phyloP scores from a whole-genome alignment of 2,888 invertebrate genomes.

The Melanophora roralis region DNA sequence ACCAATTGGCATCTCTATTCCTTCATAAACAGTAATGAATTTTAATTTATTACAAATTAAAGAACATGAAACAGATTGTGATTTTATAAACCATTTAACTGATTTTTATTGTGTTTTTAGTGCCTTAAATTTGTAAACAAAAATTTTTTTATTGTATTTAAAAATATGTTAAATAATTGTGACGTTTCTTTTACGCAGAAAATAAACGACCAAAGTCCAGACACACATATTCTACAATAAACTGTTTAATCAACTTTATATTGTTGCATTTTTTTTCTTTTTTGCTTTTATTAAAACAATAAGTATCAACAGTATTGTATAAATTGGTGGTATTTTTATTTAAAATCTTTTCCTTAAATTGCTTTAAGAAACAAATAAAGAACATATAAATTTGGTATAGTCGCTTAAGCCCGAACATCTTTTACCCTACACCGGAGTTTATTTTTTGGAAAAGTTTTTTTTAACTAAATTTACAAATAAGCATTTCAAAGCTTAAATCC shows the following conservation, averaged over 20 bases:
- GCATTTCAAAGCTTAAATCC: no score
- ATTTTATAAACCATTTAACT: slow-evolving; percentile 3
- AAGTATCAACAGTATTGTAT: not conserved
- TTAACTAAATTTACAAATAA: no score
- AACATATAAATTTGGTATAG: no score
- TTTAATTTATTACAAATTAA: not conserved
- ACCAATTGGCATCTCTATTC: no score
- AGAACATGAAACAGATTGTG: not conserved
- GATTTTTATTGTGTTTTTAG: no score
- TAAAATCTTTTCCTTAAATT: not conserved
- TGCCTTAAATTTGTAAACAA: not conserved
- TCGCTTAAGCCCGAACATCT: no score
- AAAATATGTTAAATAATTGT: not conserved
- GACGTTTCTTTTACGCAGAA: not conserved
- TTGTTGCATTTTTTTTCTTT: not conserved
- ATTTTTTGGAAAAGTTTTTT: no score
- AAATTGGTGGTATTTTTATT: not conserved
- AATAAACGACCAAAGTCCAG: not conserved
- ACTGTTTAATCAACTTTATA: not conserved
- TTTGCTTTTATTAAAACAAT: not conserved
- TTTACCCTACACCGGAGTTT: no score
- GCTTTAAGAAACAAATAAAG: no score
- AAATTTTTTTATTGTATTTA: not conserved
- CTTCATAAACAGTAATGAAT: slow-evolving; percentile 10
- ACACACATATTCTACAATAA: no score